Conservation (phyloP, 2,888 invertebrate species). For the Ennomos quercinarius region DNA sequence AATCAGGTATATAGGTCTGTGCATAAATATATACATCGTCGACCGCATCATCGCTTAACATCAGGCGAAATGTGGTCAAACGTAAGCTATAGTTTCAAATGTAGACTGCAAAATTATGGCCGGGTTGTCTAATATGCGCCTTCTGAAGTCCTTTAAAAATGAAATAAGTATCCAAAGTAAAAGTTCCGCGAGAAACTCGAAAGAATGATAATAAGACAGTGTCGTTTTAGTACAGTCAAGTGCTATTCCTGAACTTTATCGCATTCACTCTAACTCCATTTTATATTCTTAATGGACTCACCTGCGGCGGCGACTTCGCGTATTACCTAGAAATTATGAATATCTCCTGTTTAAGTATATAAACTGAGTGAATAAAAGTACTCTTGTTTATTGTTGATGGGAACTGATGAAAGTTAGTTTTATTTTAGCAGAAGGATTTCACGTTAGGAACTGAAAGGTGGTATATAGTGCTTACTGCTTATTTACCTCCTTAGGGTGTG, state of each 20-base stretch:
- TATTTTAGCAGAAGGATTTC: neutral
- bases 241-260: constrained; percentile 65
- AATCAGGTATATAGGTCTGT: too few relatives aligned
- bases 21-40: too few relatives aligned
- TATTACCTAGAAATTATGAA: constrained; percentile 53
- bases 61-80: too few relatives aligned
- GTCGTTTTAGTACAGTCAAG: constrained; percentile 55
- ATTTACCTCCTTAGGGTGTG: too few relatives aligned
- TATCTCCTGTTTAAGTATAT: constrained; percentile 37
- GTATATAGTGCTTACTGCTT: too few relatives aligned
- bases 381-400: constrained; percentile 13
- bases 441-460: too few relatives aligned
- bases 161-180: constrained; percentile 53
- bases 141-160: constrained; percentile 51
- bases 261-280: constrained; percentile 63
- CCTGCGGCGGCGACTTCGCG: constrained; percentile 51
- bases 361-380: constrained; percentile 33
- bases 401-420: constrained; percentile 9
- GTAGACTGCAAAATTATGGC: too few relatives aligned
- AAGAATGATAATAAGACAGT: constrained; percentile 61
- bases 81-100: too few relatives aligned
- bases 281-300: constrained; percentile 72
- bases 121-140: too few relatives aligned
- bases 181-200: constrained; percentile 50
- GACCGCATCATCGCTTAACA: too few relatives aligned